These are phyloP conservation scores for Apeltes quadracus DNA, from an alignment of 2,113 vertebrate species.

Conservation along the genomic window DNA sequence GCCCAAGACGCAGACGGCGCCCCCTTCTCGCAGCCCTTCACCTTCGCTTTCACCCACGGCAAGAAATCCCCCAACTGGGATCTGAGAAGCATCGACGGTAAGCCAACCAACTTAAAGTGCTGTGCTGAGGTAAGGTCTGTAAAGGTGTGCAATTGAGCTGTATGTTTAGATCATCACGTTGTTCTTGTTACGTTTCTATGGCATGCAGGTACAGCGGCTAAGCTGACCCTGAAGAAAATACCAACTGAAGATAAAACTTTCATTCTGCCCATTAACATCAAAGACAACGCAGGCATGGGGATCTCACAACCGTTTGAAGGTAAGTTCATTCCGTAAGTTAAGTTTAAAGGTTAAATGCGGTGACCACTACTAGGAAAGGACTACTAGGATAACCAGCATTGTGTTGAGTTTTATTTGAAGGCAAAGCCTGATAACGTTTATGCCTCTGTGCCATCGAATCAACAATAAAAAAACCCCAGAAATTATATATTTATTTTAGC, in stretches of 20 bases:
- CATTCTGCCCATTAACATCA: slow-evolving; percentile 68
- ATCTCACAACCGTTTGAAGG: slow-evolving; percentile 68
- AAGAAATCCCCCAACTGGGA: slow-evolving; percentile 79
- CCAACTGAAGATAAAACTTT: slow-evolving; percentile 67
- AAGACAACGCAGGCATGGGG: slow-evolving; percentile 76
- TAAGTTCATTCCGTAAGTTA: slow-evolving; percentile 40
- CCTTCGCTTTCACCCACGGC: slow-evolving; percentile 55
- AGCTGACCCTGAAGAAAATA: slow-evolving; percentile 69
- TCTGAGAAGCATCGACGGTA: slow-evolving; percentile 70
- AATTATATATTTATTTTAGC: neutral
- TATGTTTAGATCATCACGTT: neutral
- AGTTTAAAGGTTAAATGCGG: neutral
- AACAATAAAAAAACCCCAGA: neutral
- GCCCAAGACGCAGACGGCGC: slow-evolving; percentile 71
- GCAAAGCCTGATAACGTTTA: neutral
- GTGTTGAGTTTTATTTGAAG: neutral
- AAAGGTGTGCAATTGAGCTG: neutral
- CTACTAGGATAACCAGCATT: neutral
- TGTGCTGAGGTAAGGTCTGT: neutral
- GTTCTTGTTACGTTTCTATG: slow-evolving; percentile 1
- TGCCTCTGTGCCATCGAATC: neutral
- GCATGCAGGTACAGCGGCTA: slow-evolving; percentile 66
- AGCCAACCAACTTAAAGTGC: neutral
- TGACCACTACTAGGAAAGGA: neutral
- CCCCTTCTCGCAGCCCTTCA: slow-evolving; percentile 78